phyloP scores from a whole-genome alignment of 2,113 vertebrate genomes.

The Hoplias malabaricus region DNA sequence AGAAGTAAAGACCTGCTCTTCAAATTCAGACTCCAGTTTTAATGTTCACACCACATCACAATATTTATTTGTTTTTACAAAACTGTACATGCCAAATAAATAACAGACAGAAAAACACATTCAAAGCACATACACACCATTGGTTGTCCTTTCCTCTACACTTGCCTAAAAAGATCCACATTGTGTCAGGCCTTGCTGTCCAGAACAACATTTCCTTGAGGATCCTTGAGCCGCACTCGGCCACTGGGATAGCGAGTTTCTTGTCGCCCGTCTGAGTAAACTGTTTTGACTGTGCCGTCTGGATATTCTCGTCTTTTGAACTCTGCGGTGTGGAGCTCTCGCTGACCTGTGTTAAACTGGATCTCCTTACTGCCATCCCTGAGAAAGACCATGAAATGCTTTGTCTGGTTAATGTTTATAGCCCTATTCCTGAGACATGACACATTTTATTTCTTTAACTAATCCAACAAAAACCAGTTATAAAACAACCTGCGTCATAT shows the following conservation, averaged over 20 bases:
- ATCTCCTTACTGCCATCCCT: constrained; percentile 93
- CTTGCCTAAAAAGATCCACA: not conserved
- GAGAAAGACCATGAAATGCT: constrained; percentile 23
- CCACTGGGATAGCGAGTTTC: constrained; percentile 90
- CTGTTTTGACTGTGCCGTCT: constrained; percentile 91
- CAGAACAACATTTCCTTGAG: constrained; percentile 83
- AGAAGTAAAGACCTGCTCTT: constrained; percentile 1
- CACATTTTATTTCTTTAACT: not conserved
- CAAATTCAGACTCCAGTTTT: not conserved
- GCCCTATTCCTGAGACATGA: not conserved
- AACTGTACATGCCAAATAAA: constrained; percentile 60
- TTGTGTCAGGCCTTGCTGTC: constrained; percentile 70
- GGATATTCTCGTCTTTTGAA: constrained; percentile 94
- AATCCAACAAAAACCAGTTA: no score
- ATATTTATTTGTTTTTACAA: constrained; percentile 67
- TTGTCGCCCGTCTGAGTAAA: constrained; percentile 87
- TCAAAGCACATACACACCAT: not conserved
- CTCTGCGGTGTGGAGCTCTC: constrained; percentile 85
- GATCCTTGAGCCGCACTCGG: constrained; percentile 88
- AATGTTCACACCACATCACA: not conserved
- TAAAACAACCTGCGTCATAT: no score
- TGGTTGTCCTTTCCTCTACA: not conserved
- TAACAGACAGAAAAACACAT: constrained; percentile 41
- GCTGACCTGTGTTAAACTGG: constrained; percentile 91
- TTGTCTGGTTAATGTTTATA: not conserved